Percentiles rank a stretch among this genome's conserved stretches.
Conservation (phyloP, 1,140 invertebrate species). For the Heterodera schachtii region DNA sequence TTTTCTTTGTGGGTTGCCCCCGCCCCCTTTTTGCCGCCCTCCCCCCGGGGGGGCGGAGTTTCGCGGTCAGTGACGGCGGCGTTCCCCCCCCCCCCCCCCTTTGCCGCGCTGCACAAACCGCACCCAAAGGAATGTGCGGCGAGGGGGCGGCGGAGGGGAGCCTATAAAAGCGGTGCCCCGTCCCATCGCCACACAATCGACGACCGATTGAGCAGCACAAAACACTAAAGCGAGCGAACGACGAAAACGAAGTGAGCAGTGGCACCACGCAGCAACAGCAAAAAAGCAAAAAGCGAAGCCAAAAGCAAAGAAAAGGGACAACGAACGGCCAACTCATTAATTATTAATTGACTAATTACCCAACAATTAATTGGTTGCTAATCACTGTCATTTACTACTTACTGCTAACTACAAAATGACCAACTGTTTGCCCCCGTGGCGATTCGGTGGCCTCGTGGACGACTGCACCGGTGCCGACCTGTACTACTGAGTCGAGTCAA, state of each 20-base stretch:
- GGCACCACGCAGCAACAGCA: not conserved
- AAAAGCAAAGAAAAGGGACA: no score
- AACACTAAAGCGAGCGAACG: not conserved
- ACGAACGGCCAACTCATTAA: no score
- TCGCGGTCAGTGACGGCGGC: not conserved
- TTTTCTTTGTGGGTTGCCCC: slow-evolving; percentile 7
- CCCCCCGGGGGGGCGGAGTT: not conserved
- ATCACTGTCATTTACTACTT: not conserved
- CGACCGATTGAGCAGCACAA: slow-evolving; percentile 3
- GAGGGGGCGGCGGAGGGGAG: not conserved
- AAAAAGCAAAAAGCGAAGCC: no score
- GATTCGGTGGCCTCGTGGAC: not conserved
- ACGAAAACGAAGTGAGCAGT: not conserved
- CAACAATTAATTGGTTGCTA: not conserved
- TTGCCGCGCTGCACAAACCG: slow-evolving; percentile 13
- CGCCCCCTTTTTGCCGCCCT: not conserved
- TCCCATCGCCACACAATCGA: not conserved
- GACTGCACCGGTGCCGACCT: slow-evolving; percentile 18
- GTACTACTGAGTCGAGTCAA: not conserved
- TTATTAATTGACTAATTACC: no score
- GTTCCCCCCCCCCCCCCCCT: no score
- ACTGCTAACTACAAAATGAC: not conserved
- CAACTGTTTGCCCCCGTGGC: slow-evolving; percentile 12
- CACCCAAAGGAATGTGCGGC: slow-evolving; percentile 14
- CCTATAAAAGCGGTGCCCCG: slow-evolving; percentile 6